Evolutionary conservation across 2,888 invertebrate genomes (phyloP), one percentile per base, ranked within the genome.

Genomic region (Iselma pallidipennis): DNA sequence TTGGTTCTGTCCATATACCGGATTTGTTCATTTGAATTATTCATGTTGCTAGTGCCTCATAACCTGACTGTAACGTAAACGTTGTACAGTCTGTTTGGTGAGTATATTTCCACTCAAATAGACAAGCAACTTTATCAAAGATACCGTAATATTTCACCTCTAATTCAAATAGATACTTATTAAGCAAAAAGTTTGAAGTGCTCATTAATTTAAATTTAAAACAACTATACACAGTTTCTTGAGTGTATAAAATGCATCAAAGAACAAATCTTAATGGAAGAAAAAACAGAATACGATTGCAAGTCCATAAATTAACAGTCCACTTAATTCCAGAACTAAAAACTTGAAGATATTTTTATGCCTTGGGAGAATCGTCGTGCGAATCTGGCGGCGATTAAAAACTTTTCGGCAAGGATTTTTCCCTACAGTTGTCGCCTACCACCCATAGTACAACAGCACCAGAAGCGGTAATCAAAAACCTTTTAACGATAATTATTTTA

Each of bases 1-100:
- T 63, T 63, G 65, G 58, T 52, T 63, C 65, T 63, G 66, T 65
- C 69, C 70, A 71, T 70, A 71, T 69, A 69, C 66, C 65, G 65
- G 71, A 73, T 71, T 68, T 66, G 57, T 67, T 63, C 70, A 65
- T 67, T 64, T 77, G 76, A 76, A 77, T 77, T 76, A 77, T 77
- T 77, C 76, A 77, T 76, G 68, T 61, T 63, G 66, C 66, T 42
- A 65, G 65, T 69, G 72, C 67, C 71, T 68, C 2, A 72, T 70
- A 75, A 74, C 75, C 74, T 74, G 73, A 75, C 73, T 73, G 74
- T 74, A 72, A 73, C 71, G 72, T 71, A 71, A 74, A 72, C 71
- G 67, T 66, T 66, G 68, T 68, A 68, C 69, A 69, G 70, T 71
- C 69, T 67, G 68, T 68, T 71, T n/a, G n/a, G n/a, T 71, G 67